phyloP scores from a whole-genome alignment of 2,797 vertebrate genomes.

The Acipenser ruthenus region DNA sequence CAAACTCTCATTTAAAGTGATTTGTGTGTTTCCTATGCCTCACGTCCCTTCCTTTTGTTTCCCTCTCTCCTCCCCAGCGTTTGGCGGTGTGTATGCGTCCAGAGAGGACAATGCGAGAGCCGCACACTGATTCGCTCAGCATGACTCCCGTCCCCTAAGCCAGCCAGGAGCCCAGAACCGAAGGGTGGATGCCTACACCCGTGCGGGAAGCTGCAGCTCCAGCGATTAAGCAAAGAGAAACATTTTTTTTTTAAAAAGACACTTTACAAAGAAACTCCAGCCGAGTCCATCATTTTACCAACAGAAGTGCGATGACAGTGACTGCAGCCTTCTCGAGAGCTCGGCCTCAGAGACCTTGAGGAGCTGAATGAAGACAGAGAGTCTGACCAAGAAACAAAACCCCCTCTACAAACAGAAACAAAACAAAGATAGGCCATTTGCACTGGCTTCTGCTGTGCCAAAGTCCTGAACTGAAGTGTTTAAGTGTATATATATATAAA shows the following conservation, averaged over 20 bases:
- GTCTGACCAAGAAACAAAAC: background rate
- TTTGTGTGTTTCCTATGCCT: background rate
- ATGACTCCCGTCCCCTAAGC: constrained; percentile 55
- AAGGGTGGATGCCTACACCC: background rate
- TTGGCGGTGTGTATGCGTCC: constrained; percentile 75
- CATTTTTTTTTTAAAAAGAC: no score
- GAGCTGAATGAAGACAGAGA: background rate
- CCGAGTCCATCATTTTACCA: background rate
- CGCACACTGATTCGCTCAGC: constrained; percentile 54
- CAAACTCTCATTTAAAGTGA: no score
- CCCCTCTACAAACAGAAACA: no score
- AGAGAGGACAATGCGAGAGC: constrained; percentile 62
- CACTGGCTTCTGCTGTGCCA: constrained; percentile 2
- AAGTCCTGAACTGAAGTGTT: constrained; percentile 9
- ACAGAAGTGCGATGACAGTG: background rate
- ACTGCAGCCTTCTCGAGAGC: background rate
- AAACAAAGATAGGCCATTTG: background rate
- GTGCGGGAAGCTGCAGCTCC: background rate
- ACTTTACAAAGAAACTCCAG: background rate
- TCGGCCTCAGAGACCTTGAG: background rate
- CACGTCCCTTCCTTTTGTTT: background rate
- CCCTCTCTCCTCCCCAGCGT: constrained; percentile 50
- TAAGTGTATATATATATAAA: constrained; percentile 9
- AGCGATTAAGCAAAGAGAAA: background rate
- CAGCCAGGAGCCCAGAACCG: background rate